phyloP scores from a whole-genome alignment of 2,888 invertebrate species.

The Chirona hameri region DNA sequence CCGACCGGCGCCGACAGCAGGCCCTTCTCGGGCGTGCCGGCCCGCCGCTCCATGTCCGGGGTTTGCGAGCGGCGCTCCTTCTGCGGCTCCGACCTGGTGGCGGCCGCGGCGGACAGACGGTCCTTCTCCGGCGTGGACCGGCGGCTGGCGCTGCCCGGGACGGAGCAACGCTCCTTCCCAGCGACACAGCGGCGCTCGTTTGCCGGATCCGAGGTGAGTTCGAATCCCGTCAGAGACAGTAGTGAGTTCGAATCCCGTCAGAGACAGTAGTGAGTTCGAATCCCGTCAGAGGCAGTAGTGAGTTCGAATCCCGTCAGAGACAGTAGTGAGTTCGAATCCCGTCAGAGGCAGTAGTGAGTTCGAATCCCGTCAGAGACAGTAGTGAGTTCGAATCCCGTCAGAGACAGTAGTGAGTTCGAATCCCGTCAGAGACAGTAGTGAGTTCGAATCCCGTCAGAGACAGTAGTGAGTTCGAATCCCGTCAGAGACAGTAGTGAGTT shows the following conservation, averaged over 20 bases:
- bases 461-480: no score
- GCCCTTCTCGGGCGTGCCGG: not conserved
- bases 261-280: not conserved
- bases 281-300: not conserved
- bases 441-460: no score
- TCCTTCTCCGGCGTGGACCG: not conserved
- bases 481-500: no score
- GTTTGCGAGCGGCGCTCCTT: not conserved
- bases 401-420: no score
- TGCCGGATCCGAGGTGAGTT: not conserved
- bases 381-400: no score
- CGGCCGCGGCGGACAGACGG: no score
- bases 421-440: no score
- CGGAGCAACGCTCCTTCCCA: no score
- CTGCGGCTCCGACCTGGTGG: not conserved
- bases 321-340: not conserved
- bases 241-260: not conserved
- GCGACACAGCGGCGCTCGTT: not conserved
- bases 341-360: no score
- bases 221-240: not conserved
- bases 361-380: no score
- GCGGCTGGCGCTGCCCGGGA: no score
- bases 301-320: not conserved
- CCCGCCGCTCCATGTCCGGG: not conserved
- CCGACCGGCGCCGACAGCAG: not conserved